Evolutionary conservation across 2,888 invertebrate genomes (phyloP).

Genomic region (Amorpha juglandis): DNA sequence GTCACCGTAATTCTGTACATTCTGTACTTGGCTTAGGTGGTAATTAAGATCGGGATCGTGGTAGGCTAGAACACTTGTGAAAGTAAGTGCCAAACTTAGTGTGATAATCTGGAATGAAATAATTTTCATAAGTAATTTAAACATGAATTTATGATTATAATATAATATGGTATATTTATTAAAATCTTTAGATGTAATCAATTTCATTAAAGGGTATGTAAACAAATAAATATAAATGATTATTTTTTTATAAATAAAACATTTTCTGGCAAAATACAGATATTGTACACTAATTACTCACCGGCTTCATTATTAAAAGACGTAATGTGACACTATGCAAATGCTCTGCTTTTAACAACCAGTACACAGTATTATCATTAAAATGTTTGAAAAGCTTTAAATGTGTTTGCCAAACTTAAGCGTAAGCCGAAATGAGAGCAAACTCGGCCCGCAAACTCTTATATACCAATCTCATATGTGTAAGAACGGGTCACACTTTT

Average conservation of each 20-base stretch:
- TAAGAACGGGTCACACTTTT: constrained; percentile 82
- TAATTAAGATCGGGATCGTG: constrained; percentile 80
- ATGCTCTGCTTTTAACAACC: constrained; percentile 7
- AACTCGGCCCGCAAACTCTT: constrained; percentile 76
- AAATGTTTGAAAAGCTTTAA: constrained; percentile 50
- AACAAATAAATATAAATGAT: not conserved
- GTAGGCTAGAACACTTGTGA: constrained; percentile 64
- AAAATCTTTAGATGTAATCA: not conserved
- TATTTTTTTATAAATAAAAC: not conserved
- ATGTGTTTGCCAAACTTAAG: constrained; percentile 78
- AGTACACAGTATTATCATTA: constrained; percentile 35
- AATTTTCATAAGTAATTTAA: not conserved
- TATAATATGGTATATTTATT: too few species aligned
- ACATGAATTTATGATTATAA: not conserved
- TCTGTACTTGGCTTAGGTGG: constrained; percentile 73
- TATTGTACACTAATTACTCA: constrained; percentile 48
- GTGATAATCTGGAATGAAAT: constrained; percentile 65
- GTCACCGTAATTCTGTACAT: constrained; percentile 61
- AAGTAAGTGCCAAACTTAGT: constrained; percentile 48
- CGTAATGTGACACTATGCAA: constrained; percentile 15
- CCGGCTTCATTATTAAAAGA: constrained; percentile 61
- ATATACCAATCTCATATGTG: constrained; percentile 83
- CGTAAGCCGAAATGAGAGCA: constrained; percentile 83
- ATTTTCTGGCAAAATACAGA: not conserved
- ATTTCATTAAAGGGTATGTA: not conserved